A percentile compares a stretch with the other conserved stretches of the same genome.
Conservation (phyloP, 2,113 vertebrate species). For the Coptodon rendalli region DNA sequence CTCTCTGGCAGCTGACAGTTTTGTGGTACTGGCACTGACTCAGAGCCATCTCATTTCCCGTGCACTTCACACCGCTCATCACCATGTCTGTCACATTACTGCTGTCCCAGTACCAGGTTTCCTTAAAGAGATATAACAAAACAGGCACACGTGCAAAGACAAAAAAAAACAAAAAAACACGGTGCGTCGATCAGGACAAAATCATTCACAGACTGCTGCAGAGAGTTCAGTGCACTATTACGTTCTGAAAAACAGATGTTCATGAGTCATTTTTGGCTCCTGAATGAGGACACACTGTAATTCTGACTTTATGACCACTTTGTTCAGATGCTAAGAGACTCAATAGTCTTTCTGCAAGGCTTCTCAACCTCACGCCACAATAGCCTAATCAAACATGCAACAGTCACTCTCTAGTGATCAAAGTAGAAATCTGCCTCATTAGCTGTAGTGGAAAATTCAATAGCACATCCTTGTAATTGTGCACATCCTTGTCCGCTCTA, state of each 20-base stretch:
- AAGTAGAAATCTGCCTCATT: neutral
- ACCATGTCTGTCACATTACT: conserved; percentile 89
- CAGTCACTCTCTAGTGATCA: neutral
- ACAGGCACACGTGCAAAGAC: neutral
- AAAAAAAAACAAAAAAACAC: neutral
- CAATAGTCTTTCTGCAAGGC: neutral
- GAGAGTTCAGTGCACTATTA: neutral
- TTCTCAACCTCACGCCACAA: neutral
- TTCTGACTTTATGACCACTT: neutral
- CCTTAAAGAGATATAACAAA: conserved; percentile 64
- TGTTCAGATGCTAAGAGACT: neutral
- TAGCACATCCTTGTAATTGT: neutral
- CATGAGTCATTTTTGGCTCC: neutral
- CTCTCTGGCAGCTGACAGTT: conserved; percentile 82
- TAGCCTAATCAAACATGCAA: neutral
- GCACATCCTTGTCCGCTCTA: neutral
- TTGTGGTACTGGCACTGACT: conserved; percentile 85
- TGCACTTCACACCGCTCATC: conserved; percentile 89
- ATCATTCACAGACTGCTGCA: neutral
- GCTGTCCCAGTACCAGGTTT: conserved; percentile 98
- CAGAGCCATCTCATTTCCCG: conserved; percentile 83
- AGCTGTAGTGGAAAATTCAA: neutral
- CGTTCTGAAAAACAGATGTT: conserved; percentile 17
- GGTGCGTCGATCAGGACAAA: neutral
- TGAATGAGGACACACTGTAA: neutral